Conservation (phyloP, 2,797 vertebrate species). For the Gadopsis marmoratus region DNA sequence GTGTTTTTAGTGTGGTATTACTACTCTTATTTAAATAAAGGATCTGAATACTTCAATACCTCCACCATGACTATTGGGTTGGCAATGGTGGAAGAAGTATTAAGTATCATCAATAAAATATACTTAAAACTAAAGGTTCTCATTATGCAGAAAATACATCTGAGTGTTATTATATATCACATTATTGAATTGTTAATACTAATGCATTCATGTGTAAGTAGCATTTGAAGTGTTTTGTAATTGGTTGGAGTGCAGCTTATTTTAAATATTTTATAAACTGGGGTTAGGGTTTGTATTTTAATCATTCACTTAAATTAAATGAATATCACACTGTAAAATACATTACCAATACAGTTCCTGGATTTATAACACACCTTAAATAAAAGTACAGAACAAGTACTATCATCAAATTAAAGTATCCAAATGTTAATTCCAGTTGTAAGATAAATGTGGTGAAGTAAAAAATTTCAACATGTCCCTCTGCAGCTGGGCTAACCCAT, state of each 20-base stretch:
- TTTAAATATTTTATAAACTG: not conserved
- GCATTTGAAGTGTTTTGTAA: not conserved
- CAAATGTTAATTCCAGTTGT: not conserved
- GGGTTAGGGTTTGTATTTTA: not conserved
- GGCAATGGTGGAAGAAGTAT: not conserved
- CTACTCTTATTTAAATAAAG: not conserved
- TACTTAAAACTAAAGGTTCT: not conserved
- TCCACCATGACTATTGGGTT: not conserved
- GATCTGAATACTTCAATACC: not conserved
- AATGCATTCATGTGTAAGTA: not conserved
- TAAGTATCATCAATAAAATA: not conserved
- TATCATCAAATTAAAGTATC: not conserved
- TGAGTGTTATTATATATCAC: not conserved
- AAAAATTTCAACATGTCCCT: not conserved
- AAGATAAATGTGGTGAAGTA: not conserved
- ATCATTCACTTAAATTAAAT: not conserved
- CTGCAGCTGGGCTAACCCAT: too few species aligned
- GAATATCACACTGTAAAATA: not conserved
- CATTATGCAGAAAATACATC: not conserved
- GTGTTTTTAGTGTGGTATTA: not conserved
- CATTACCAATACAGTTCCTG: not conserved
- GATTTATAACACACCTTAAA: not conserved
- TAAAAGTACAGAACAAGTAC: not conserved
- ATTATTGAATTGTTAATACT: not conserved
- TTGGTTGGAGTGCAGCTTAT: not conserved